Evolutionary conservation across 2,797 vertebrate species (phyloP).

Genomic region (Sebastes flavidus): DNA sequence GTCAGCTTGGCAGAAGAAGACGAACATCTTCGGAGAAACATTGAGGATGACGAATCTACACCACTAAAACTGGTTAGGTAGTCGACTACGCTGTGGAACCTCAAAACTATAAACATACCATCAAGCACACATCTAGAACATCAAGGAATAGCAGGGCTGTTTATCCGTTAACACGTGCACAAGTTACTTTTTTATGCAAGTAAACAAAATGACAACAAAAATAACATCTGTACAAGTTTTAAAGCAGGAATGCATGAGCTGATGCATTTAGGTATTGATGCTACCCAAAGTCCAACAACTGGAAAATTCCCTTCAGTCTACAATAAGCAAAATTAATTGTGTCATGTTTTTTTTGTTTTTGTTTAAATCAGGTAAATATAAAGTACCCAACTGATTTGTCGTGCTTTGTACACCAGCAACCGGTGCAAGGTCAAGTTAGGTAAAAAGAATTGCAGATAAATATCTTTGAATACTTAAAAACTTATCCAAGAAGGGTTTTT

Average conservation of each 20-base stretch:
- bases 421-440: conserved; percentile 33
- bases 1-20: conserved; percentile 63
- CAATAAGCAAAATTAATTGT: conserved; percentile 35
- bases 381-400: conserved; percentile 76
- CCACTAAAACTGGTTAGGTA: conserved; percentile 77
- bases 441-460: conserved; percentile 43
- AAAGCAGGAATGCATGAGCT: conserved; percentile 60
- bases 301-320: conserved; percentile 41
- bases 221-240: conserved; percentile 28
- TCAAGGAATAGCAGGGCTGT: conserved; percentile 24
- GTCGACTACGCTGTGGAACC: conserved; percentile 63
- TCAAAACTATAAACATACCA: conserved; percentile 54
- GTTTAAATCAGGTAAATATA: conserved; percentile 36
- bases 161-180: conserved; percentile 35
- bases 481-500: not conserved
- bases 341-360: not conserved
- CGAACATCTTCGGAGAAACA: conserved; percentile 37
- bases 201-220: conserved; percentile 45
- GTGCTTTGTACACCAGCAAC: conserved; percentile 54
- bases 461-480: conserved; percentile 51
- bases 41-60: conserved; percentile 54
- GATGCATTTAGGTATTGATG: conserved; percentile 42
- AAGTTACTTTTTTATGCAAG: conserved; percentile 30
- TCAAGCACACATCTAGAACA: conserved; percentile 46
- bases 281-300: conserved; percentile 39